Percentiles rank a stretch among this genome's conserved stretches.
phyloP scores from a whole-genome alignment of 1,140 invertebrate species.

The Dinoponera quadriceps region DNA sequence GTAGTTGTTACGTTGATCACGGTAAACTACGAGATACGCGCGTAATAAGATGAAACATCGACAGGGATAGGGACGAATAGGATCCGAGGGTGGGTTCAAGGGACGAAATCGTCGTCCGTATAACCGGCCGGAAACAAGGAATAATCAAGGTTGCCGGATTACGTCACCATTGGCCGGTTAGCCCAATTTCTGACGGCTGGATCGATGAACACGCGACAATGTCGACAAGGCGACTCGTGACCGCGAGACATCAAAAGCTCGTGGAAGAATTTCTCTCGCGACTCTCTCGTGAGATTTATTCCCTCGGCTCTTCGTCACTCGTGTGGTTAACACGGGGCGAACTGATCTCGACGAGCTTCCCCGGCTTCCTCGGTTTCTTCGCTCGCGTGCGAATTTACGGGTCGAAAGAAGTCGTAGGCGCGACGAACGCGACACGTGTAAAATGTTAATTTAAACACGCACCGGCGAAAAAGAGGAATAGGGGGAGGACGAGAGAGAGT shows the following conservation, averaged over 20 bases:
- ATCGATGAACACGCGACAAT: slow-evolving; percentile 77
- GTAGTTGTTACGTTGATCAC: slow-evolving; percentile 30
- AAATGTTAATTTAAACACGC: slow-evolving; percentile 63
- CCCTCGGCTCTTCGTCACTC: too few relatives aligned
- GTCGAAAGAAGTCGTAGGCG: not conserved
- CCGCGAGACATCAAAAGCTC: not conserved
- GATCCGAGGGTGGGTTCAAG: slow-evolving; percentile 40
- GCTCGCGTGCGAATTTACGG: not conserved
- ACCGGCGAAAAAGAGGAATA: too few relatives aligned
- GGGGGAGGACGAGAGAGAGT: too few relatives aligned
- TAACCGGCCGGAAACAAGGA: slow-evolving; percentile 76
- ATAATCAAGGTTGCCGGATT: slow-evolving; percentile 76
- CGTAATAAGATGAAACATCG: not conserved
- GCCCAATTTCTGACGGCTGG: slow-evolving; percentile 80
- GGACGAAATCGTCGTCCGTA: slow-evolving; percentile 72
- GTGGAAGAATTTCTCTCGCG: not conserved
- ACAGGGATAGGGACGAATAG: not conserved
- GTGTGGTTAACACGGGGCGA: too few relatives aligned
- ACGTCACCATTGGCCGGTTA: slow-evolving; percentile 76
- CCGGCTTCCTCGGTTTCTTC: not conserved
- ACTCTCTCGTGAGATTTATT: too few relatives aligned
- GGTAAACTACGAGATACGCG: not conserved
- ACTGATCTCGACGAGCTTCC: too few relatives aligned
- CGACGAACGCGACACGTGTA: not conserved
- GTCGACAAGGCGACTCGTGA: slow-evolving; percentile 30